A percentile compares a stretch with the other conserved stretches of the same genome.
Evolutionary conservation across 2,113 vertebrate species (phyloP).

Genomic region (Mystacornis crossleyi): DNA sequence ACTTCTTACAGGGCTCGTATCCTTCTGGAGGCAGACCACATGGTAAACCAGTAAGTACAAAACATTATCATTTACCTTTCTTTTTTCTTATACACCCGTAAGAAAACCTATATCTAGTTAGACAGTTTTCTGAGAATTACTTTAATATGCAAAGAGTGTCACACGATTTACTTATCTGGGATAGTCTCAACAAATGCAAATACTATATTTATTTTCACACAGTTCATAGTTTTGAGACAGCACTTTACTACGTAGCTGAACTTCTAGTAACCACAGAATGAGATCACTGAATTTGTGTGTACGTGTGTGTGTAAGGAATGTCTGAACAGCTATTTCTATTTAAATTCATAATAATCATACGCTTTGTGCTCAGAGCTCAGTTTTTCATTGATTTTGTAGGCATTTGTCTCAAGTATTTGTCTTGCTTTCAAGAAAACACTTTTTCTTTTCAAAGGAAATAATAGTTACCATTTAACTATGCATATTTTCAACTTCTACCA

Average conservation of each 20-base stretch:
- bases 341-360: background rate
- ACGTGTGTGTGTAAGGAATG: background rate
- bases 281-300: background rate
- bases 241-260: background rate
- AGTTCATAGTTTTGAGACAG: background rate
- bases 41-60: constrained; percentile 54
- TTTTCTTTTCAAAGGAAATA: background rate
- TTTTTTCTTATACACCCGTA: background rate
- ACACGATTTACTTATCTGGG: background rate
- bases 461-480: background rate
- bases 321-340: background rate
- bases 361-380: background rate
- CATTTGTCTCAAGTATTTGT: background rate
- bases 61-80: background rate
- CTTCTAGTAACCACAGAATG: background rate
- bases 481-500: background rate
- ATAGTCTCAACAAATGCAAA: background rate
- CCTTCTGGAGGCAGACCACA: constrained; percentile 2
- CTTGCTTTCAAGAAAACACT: background rate
- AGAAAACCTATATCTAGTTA: background rate
- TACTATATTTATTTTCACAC: background rate
- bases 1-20: background rate
- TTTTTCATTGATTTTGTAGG: background rate
- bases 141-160: background rate
- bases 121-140: background rate